These are phyloP conservation scores for Spatula versicolor DNA, from an alignment of 2,797 vertebrate species.

Conservation along the genomic window DNA sequence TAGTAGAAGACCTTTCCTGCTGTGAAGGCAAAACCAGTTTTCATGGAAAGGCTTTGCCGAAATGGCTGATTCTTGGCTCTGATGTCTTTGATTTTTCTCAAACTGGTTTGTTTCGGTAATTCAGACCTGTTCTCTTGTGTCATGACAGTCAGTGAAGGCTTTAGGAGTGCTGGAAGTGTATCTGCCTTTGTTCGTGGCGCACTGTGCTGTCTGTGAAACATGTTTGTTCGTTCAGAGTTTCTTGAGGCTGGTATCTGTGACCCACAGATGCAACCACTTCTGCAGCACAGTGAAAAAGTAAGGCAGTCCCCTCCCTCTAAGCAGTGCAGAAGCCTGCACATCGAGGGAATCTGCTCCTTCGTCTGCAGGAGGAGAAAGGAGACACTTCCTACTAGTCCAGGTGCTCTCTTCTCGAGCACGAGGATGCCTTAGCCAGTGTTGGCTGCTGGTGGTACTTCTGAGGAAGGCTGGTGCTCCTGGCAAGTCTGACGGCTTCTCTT, in stretches of 20 bases:
- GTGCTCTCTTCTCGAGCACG: background rate
- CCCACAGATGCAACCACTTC: background rate
- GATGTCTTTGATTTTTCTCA: background rate
- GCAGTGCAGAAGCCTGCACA: too few relatives aligned
- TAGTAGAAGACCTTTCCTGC: background rate
- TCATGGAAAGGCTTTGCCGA: background rate
- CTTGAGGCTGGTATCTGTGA: background rate
- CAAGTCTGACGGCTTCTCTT: background rate
- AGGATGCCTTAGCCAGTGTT: background rate
- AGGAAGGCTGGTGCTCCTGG: background rate
- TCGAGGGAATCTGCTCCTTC: background rate
- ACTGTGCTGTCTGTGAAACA: background rate
- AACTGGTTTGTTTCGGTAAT: background rate
- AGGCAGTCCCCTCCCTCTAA: background rate
- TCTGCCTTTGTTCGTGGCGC: background rate
- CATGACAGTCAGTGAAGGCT: background rate
- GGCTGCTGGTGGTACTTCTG: background rate
- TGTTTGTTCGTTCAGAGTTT: background rate
- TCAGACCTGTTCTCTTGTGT: background rate
- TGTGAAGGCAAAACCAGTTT: background rate
- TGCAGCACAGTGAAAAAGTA: background rate
- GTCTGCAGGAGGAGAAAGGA: background rate
- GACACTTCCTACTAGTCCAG: background rate
- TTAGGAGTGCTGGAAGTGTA: background rate
- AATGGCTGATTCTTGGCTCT: background rate